Base-by-base conservation (phyloP, 2,888 invertebrate genomes). In the Electrophaes corylata region DNA sequence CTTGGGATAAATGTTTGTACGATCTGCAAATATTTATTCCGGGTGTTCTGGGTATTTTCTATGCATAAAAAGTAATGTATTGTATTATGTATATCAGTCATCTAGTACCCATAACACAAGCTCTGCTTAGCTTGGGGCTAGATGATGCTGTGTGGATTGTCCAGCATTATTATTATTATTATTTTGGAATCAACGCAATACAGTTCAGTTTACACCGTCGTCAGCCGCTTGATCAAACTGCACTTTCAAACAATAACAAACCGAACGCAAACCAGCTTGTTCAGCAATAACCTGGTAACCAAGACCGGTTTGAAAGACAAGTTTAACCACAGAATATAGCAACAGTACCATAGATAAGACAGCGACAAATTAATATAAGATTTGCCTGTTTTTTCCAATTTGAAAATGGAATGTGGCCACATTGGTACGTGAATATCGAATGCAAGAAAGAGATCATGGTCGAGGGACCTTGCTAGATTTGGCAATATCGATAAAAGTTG, bases 191-290 rank as follows among this genome's bases (percentile, higher is more conserved):
- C 37, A 8, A 3, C 14, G 37, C 2, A 16, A 37, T 37, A 37
- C 14, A 16, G 16, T 3, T 37, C 16, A 16, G 16, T 14, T 16
- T 16, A 8, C 6, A 16, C 3, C 37, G 16, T n/a, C 16, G 19
- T 19, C 40, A 4, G 19, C 6, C 16, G 31, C 33, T 16, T 8
- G 11, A 29, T 40, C 29, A 33, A 19, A 33, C 18, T 6, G 18
- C 23, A 44, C 45, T 46, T 40, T 31, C 45, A 47, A 65, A 74
- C 75, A 72, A 74, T 73, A 47, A 64, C 51, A 54, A 57, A 66
- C 53, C 55, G 53, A 63, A 75, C 71, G 69, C 65, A 69, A 73
- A 68, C 72, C 57, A 45, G 31, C 37, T 16, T 64, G 60, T 66
- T 49, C 62, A 59, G 46, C 55, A 19, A 49, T 69, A 66, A 60